These are phyloP conservation scores for Lynx canadensis DNA, from an alignment of 2,113 vertebrate genomes.

Conservation along the genomic window DNA sequence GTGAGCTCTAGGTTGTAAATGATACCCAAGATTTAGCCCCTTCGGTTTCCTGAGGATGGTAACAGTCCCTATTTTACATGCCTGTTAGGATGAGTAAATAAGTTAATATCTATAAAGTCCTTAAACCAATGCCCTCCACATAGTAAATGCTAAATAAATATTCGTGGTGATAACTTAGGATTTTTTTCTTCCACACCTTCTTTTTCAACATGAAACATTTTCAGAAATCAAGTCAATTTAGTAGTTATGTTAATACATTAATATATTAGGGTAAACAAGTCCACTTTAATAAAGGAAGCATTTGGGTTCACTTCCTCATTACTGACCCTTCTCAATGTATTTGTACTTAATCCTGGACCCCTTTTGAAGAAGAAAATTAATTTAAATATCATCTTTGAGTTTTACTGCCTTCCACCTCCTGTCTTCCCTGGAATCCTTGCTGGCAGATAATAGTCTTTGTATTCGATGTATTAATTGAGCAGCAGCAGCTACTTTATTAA, in stretches of 20 bases:
- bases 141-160: neutral
- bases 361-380: neutral
- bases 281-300: neutral
- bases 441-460: neutral
- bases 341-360: neutral
- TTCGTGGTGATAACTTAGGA: neutral
- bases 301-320: neutral
- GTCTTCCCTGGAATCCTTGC: neutral
- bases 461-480: neutral
- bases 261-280: neutral
- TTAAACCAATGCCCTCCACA: neutral
- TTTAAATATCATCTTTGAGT: neutral
- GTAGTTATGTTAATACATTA: neutral
- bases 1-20: neutral
- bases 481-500: neutral
- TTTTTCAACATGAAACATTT: neutral
- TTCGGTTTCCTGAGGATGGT: neutral
- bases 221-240: neutral
- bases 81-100: neutral
- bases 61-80: neutral
- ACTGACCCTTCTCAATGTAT: neutral
- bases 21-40: neutral
- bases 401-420: neutral
- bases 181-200: neutral
- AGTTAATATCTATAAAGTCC: neutral